Conservation (phyloP, 1,140 invertebrate species). For the Steinernema feltiae region DNA sequence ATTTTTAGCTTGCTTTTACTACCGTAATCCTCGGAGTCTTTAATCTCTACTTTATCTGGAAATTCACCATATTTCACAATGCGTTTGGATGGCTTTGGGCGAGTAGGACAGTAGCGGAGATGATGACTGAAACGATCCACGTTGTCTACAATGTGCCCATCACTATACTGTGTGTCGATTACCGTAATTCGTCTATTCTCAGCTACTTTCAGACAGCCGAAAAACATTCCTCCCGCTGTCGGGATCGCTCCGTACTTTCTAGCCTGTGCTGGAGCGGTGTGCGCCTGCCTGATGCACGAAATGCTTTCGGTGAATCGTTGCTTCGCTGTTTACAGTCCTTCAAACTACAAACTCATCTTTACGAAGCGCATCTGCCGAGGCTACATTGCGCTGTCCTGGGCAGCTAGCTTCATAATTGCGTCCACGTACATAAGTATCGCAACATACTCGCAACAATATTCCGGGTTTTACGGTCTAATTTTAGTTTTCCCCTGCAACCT, state of each 20-base stretch:
- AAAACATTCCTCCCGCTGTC: not conserved
- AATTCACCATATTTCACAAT: not conserved
- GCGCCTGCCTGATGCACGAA: not conserved
- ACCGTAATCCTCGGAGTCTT: not conserved
- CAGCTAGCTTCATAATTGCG: not conserved
- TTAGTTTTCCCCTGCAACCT: not conserved
- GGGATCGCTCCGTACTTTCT: not conserved
- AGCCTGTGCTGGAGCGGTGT: not conserved
- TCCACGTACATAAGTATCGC: not conserved
- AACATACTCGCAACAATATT: not conserved
- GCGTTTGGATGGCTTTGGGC: not conserved
- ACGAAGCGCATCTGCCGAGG: not conserved
- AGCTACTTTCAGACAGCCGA: not conserved
- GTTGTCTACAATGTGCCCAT: not conserved
- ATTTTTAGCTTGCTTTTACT: not conserved
- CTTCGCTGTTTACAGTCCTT: not conserved
- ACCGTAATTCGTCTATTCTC: not conserved
- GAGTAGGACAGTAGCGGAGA: not conserved
- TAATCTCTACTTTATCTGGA: not conserved
- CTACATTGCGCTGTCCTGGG: not conserved
- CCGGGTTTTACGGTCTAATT: not conserved
- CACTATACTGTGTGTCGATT: not conserved
- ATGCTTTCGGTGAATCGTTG: not conserved
- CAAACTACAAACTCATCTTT: not conserved
- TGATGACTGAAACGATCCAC: not conserved